A percentile compares a stretch with the other conserved stretches of the same genome.
Conservation (phyloP, 2,797 vertebrate genomes). For the Diceros bicornis region DNA sequence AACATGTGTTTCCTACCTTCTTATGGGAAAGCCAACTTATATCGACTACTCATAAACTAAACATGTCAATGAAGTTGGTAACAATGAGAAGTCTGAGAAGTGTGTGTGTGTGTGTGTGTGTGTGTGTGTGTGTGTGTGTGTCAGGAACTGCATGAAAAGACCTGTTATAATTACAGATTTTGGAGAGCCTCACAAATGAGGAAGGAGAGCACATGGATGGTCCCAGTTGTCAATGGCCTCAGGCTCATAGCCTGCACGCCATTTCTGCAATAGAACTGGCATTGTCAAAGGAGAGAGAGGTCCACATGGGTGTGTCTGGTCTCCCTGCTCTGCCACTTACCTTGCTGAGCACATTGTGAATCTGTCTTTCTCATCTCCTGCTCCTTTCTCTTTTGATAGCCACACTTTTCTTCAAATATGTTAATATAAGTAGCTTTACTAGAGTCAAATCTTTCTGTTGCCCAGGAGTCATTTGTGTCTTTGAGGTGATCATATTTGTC, state of each 20-base stretch:
- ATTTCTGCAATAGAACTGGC: neutral
- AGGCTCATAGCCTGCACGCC: neutral
- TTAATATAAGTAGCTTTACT: neutral
- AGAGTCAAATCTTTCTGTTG: neutral
- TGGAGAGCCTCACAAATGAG: neutral
- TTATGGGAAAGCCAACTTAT: neutral
- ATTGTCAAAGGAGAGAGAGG: no score
- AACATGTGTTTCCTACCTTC: neutral
- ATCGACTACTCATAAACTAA: neutral
- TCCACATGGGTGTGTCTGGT: fast-evolving
- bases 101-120: neutral
- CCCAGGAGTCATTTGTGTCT: neutral
- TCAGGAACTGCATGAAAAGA: neutral
- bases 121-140: neutral
- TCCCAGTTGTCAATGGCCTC: neutral
- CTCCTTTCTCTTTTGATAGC: neutral
- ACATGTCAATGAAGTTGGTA: no score
- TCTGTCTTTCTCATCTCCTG: neutral
- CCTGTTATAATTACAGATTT: neutral
- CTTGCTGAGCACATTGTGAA: neutral
- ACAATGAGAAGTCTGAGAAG: no score
- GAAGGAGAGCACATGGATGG: neutral
- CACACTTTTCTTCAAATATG: neutral
- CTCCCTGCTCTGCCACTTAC: neutral
- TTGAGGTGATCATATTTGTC: neutral